phyloP scores from a whole-genome alignment of 2,888 invertebrate genomes.

The Chorisops tibialis region DNA sequence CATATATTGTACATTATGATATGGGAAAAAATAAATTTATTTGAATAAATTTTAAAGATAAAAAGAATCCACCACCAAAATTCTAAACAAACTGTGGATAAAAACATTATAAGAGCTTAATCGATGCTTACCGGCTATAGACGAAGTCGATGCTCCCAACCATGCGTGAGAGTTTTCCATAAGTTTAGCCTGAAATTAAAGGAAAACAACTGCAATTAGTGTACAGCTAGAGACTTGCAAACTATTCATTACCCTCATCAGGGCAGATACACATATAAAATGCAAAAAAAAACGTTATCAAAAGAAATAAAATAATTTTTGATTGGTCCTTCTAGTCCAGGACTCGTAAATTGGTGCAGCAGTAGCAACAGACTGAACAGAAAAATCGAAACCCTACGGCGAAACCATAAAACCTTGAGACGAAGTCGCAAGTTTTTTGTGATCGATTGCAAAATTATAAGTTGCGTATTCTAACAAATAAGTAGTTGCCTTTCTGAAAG shows the following conservation, averaged over 20 bases:
- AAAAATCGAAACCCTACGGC: too few species aligned
- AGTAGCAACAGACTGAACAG: too few species aligned
- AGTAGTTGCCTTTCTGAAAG: slow-evolving; percentile 9
- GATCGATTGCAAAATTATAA: slow-evolving; percentile 28
- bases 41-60: neutral
- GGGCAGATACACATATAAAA: too few species aligned
- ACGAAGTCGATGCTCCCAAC: slow-evolving; percentile 86
- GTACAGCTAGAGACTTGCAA: neutral
- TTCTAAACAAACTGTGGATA: neutral
- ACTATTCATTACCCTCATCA: neutral
- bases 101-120: neutral
- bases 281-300: slow-evolving; percentile 12
- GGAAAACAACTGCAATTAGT: slow-evolving; percentile 42
- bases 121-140: slow-evolving; percentile 77
- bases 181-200: slow-evolving; percentile 80
- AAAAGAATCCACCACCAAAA: too few species aligned
- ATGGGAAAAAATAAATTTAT: neutral
- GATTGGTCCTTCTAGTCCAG: slow-evolving; percentile 5
- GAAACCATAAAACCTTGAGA: too few species aligned
- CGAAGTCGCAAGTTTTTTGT: slow-evolving; percentile 12
- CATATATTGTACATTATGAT: too few species aligned
- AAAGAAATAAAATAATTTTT: slow-evolving; percentile 19
- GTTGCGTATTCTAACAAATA: slow-evolving; percentile 20
- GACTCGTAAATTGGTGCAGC: too few species aligned
- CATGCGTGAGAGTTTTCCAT: slow-evolving; percentile 89